These are phyloP conservation scores for Cosmia pyralina DNA, from an alignment of 2,888 invertebrate species.

Conservation along the genomic window DNA sequence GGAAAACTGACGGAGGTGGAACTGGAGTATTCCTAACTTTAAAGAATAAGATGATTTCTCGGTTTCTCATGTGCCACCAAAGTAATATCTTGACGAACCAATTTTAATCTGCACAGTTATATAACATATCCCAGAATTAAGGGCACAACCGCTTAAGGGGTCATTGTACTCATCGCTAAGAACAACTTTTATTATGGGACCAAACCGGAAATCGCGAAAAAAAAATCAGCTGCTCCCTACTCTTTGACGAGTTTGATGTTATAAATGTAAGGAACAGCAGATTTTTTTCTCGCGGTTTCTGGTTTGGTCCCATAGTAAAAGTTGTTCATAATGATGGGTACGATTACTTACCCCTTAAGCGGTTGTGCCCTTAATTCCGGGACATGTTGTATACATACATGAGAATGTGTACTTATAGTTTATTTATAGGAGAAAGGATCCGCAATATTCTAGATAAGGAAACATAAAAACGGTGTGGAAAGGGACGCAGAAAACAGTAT, in stretches of 20 bases:
- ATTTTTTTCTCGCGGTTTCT: too few relatives aligned
- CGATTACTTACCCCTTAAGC: too few relatives aligned
- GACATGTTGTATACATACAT: neutral
- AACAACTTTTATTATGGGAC: too few relatives aligned
- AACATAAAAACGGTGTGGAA: constrained; percentile 69
- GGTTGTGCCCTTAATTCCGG: too few relatives aligned
- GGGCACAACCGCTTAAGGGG: too few relatives aligned
- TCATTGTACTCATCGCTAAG: too few relatives aligned
- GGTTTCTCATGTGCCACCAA: neutral
- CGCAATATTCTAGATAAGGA: constrained; percentile 67
- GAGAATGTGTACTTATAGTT: constrained; percentile 36
- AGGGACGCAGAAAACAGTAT: constrained; percentile 58
- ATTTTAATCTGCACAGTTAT: constrained; percentile 1
- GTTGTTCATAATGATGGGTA: too few relatives aligned
- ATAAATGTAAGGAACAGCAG: too few relatives aligned
- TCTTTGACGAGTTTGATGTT: too few relatives aligned
- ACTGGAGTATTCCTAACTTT: neutral
- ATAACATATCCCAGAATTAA: neutral
- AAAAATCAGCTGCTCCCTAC: too few relatives aligned
- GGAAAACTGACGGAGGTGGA: neutral
- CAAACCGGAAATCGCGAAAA: too few relatives aligned
- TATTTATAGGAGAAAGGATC: constrained; percentile 50
- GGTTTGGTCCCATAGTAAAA: too few relatives aligned
- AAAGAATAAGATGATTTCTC: neutral
- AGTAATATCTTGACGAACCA: neutral